These are phyloP conservation scores for Labeo calbasu DNA, from an alignment of 2,797 vertebrate genomes.

Conservation along the genomic window DNA sequence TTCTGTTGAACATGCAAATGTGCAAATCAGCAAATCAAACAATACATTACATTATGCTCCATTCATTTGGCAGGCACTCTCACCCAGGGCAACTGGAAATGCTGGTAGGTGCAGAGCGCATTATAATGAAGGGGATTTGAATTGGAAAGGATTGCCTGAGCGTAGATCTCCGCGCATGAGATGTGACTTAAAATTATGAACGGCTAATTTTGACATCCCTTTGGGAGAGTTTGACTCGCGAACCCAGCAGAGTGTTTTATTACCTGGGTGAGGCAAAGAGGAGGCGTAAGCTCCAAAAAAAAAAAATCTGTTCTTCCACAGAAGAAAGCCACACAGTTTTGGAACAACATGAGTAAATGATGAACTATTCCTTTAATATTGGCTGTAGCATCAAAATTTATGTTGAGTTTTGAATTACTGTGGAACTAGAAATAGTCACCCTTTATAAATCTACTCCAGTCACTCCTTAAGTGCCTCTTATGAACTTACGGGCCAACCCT, in stretches of 20 bases:
- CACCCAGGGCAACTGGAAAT: slow-evolving; percentile 41
- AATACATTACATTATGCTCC: slow-evolving; percentile 53
- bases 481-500: not conserved
- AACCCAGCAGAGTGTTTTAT: slow-evolving; percentile 5
- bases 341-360: not conserved
- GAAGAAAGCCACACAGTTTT: not conserved
- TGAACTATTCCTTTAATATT: not conserved
- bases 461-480: not conserved
- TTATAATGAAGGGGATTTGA: slow-evolving; percentile 43
- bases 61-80: slow-evolving; percentile 48
- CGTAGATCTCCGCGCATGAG: slow-evolving; percentile 24
- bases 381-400: not conserved
- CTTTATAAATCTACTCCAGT: not conserved
- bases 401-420: not conserved
- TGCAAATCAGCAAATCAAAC: slow-evolving; percentile 63
- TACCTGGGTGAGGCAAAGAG: slow-evolving; percentile 1
- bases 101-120: slow-evolving; percentile 45
- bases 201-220: slow-evolving; percentile 46
- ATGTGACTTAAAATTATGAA: slow-evolving; percentile 40
- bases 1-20: slow-evolving; percentile 62
- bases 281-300: not conserved
- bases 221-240: slow-evolving; percentile 28
- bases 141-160: slow-evolving; percentile 43
- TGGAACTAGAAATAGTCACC: slow-evolving; percentile 1
- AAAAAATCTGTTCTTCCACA: not conserved